phyloP scores from a whole-genome alignment of 2,797 vertebrate genomes.

The Paedocypris micromegethes region DNA sequence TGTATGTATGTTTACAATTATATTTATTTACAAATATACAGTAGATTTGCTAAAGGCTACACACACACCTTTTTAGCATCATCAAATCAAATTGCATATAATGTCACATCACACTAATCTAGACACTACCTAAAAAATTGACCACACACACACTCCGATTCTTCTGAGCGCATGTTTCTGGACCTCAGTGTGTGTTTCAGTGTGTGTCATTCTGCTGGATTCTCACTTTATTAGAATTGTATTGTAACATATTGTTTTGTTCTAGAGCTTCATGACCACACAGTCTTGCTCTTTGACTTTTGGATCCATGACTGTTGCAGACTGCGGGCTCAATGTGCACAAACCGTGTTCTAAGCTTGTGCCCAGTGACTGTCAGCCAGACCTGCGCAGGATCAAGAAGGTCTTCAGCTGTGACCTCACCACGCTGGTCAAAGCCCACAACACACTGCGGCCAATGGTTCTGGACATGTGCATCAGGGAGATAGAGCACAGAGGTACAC shows the following conservation, averaged over 20 bases:
- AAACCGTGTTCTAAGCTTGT: conserved; percentile 98
- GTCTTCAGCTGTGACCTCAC: conserved; percentile 98
- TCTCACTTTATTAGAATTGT: not conserved
- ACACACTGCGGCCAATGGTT: conserved; percentile 90
- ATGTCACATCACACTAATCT: too few species aligned
- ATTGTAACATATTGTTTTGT: too few species aligned
- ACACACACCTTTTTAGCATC: too few species aligned
- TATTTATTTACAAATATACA: too few species aligned
- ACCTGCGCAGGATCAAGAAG: conserved; percentile 94
- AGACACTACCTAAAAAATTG: too few species aligned
- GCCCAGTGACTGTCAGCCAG: conserved; percentile 95
- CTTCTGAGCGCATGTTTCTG: not conserved
- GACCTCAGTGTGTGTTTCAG: too few species aligned
- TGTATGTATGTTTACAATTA: too few species aligned
- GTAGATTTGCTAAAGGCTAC: too few species aligned
- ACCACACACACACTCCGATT: conserved; percentile 1
- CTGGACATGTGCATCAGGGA: conserved; percentile 95
- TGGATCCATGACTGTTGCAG: conserved; percentile 58
- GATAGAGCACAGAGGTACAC: conserved; percentile 91
- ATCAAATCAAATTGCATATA: too few species aligned
- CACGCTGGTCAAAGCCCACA: conserved; percentile 95
- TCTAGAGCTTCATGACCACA: not conserved
- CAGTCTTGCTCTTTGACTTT: conserved; percentile 17
- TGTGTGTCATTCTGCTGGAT: not conserved
- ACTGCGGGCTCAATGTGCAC: conserved; percentile 95